Evolutionary conservation across 2,888 invertebrate genomes (phyloP), one percentile per base, ranked within the genome.

Genomic region (Campoletis raptor): DNA sequence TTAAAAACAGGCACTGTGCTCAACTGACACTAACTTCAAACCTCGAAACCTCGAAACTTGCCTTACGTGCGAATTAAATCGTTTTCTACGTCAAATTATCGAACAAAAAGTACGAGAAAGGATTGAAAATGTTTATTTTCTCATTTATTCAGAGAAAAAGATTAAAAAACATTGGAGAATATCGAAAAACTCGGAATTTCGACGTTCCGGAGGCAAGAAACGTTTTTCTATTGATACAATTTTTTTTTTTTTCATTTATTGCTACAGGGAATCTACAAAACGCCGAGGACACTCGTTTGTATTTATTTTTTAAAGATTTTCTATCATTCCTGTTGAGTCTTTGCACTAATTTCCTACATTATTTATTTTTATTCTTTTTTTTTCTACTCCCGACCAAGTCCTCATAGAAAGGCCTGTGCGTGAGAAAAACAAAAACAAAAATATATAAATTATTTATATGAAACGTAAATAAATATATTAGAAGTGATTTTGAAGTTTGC

Each of bases 251-350:
- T 37, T 82, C 5, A 42, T 18, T 52, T 24, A 30, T 61, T 12
- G 30, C 0, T 61, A 30, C 61, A 12, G 24, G 15, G 9, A 61
- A 61, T 61, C 61, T 61, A 61, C 61, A 30, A 61, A 61, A 30
- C 30, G 5, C 30, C 9, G 61, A 15, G 61, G 30, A 15, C 24
- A 21, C 57, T 61, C 24, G 24, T 30, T 61, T 61, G 24, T 61
- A 76, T 80, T 85, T 76, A 76, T 83, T 85, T 85, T 77, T 74
- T 70, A 45, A 37, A 72, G 30, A 77, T 83, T 85, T 85, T n/a
- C 45, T 85, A 92, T 91, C 93, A 93, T 93, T 93, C 93, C 93
- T 93, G 88, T 88, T 91, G 90, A 92, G 92, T 92, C 92, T 92
- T 92, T 91, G 89, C 86, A 86, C 89, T 87, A 89, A 15, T 57